Conservation (phyloP, 2,888 invertebrate species). For the Entomobrya proxima region DNA sequence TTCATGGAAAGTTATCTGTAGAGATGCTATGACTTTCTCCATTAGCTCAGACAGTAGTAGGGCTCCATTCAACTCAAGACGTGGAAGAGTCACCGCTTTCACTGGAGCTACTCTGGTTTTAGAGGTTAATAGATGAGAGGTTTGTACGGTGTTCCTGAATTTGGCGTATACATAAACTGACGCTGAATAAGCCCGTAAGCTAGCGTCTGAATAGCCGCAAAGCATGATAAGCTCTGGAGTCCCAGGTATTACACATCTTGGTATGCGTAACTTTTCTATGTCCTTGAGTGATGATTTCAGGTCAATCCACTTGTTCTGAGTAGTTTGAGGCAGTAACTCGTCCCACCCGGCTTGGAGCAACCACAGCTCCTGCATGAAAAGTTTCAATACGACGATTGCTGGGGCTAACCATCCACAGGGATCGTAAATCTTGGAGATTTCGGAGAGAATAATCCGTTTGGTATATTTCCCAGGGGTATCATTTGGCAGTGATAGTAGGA, state of each 20-base stretch:
- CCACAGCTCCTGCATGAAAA: conserved; percentile 74
- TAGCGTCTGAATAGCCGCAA: conserved; percentile 74
- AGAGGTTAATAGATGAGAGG: conserved; percentile 60
- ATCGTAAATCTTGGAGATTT: conserved; percentile 5
- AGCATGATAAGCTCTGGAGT: conserved; percentile 58
- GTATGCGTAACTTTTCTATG: not conserved
- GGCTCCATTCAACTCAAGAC: conserved; percentile 76
- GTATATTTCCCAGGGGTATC: conserved; percentile 41
- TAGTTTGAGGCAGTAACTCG: conserved; percentile 64
- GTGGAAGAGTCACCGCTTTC: conserved; percentile 74
- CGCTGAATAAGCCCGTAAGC: conserved; percentile 73
- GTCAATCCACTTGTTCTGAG: conserved; percentile 5
- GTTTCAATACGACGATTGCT: conserved; percentile 71
- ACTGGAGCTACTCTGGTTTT: conserved; percentile 74
- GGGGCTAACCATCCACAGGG: not conserved
- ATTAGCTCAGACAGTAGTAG: conserved; percentile 73
- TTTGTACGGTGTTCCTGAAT: not conserved
- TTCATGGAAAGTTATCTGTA: not conserved
- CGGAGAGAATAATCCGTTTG: conserved; percentile 69
- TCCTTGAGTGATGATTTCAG: not conserved
- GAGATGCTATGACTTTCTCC: conserved; percentile 10
- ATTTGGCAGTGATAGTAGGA: not conserved
- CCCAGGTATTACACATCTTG: conserved; percentile 44
- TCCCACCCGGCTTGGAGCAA: conserved; percentile 74
- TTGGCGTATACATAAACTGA: conserved; percentile 70